Percentiles rank a stretch among this genome's conserved stretches.
These are phyloP conservation scores for Ploceus nigricollis DNA, from an alignment of 2,113 vertebrate genomes.

Conservation along the genomic window DNA sequence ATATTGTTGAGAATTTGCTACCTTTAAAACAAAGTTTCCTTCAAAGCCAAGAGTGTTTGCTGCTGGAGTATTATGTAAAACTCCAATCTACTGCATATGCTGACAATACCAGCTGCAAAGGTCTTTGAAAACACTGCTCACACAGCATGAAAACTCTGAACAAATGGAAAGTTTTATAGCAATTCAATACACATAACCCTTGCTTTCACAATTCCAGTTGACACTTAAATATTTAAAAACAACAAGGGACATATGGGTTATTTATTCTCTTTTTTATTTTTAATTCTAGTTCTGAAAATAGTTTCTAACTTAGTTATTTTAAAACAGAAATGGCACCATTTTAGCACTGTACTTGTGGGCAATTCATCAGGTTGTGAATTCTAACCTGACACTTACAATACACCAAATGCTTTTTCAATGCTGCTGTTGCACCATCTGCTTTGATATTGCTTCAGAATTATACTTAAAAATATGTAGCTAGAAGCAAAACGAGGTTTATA, in stretches of 20 bases:
- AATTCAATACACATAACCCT: neutral
- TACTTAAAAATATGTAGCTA: constrained; percentile 74
- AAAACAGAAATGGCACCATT: constrained; percentile 65
- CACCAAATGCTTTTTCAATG: constrained; percentile 67
- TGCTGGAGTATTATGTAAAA: neutral
- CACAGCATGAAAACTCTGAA: neutral
- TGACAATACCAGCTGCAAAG: constrained; percentile 25
- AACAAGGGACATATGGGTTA: constrained; percentile 69
- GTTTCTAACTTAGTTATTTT: constrained; percentile 68
- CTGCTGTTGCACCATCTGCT: constrained; percentile 64
- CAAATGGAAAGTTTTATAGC: constrained; percentile 43
- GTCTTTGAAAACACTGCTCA: constrained; percentile 22
- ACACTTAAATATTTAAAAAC: constrained; percentile 77
- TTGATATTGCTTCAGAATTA: constrained; percentile 70
- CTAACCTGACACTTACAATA: constrained; percentile 77
- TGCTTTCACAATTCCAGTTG: constrained; percentile 54
- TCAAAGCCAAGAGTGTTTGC: neutral
- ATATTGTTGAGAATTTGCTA: neutral
- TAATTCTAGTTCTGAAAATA: constrained; percentile 71
- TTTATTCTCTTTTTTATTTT: constrained; percentile 76
- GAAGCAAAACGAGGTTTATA: constrained; percentile 69
- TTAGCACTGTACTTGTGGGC: constrained; percentile 51
- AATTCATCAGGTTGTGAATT: constrained; percentile 73
- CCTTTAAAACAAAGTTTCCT: neutral
- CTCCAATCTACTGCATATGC: neutral